Evolutionary conservation across 2,888 invertebrate species (phyloP).

Genomic region (Pseudanteris insignis): DNA sequence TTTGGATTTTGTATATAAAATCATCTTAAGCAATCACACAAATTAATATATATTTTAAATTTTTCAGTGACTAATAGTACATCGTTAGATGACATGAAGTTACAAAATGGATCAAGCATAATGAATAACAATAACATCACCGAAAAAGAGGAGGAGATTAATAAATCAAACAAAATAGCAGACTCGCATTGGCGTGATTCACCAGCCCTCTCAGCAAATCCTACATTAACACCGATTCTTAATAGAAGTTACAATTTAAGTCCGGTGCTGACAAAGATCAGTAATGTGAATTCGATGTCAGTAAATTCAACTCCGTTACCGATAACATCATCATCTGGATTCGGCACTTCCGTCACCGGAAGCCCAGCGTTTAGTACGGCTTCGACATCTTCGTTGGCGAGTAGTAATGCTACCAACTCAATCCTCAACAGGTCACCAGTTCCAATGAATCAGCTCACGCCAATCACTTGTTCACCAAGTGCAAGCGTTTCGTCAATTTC

Average conservation of each 20-base stretch:
- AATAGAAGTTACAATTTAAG: slow-evolving; percentile 57
- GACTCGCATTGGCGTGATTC: slow-evolving; percentile 55
- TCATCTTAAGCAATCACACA: no score
- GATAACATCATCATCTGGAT: slow-evolving; percentile 49
- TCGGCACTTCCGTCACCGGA: slow-evolving; percentile 54
- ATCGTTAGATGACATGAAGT: slow-evolving; percentile 60
- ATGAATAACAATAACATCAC: slow-evolving; percentile 50
- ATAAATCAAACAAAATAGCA: slow-evolving; percentile 26
- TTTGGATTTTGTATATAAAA: no score
- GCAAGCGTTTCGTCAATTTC: slow-evolving; percentile 53
- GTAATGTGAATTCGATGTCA: slow-evolving; percentile 44
- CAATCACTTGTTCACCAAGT: slow-evolving; percentile 53
- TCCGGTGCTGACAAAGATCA: slow-evolving; percentile 55
- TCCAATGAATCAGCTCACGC: slow-evolving; percentile 49
- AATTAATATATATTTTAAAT: no score
- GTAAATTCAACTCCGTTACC: slow-evolving; percentile 49
- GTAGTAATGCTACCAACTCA: slow-evolving; percentile 49
- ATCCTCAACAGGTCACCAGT: slow-evolving; percentile 56
- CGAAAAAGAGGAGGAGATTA: slow-evolving; percentile 45
- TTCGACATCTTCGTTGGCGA: slow-evolving; percentile 58
- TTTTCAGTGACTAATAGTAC: slow-evolving; percentile 59
- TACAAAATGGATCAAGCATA: slow-evolving; percentile 54
- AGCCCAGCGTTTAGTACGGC: slow-evolving; percentile 63
- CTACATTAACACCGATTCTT: slow-evolving; percentile 58
- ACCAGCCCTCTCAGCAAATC: slow-evolving; percentile 49